Evolutionary conservation across 2,888 invertebrate species (phyloP), one percentile per base, ranked within the genome.

Genomic region (Sepioteuthis lessoniana): DNA sequence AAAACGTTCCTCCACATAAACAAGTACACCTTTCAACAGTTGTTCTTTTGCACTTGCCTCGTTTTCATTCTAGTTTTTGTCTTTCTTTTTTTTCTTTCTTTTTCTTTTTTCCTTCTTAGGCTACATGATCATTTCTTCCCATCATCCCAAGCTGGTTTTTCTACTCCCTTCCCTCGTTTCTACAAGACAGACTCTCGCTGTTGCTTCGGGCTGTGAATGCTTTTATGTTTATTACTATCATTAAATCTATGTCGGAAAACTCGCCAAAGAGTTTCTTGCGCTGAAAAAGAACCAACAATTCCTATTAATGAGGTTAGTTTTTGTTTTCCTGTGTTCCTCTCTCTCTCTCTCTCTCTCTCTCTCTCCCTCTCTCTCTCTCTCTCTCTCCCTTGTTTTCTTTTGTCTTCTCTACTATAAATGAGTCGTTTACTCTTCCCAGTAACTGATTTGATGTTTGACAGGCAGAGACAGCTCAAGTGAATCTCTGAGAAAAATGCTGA

Each of bases 301-400:
- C n/a, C 76, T 76, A 76, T 76, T 76, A 76, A 76, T 76, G 76
- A 76, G n/a, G 31, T n/a, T 76, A n/a, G 76, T 76, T 76, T 76
- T 76, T 76, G 76, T 16, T 76, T 76, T 31, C 60, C 0, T 28
- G 25, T 60, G 21, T 60, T n/a, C 10, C n/a, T 8, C n/a, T 76
- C 10, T 16, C 31, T 0, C 13, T 76, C 31, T 76, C n/a, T n/a
- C 13, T 76, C 1, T 76, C 0, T 10, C n/a, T 76, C n/a, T n/a
- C n/a, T n/a, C n/a, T n/a, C n/a, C 10, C n/a, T 8, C n/a, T 76
- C 10, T 16, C 31, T 0, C 13, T 76, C 31, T 76, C n/a, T n/a
- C 13, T 76, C 1, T 76, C 0, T 10, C n/a, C n/a, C n/a, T n/a
- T 10, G 5, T 10, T n/a, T 76, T 42, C 42, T 42, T 42, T 42